Base-by-base conservation (phyloP, 2,888 invertebrate genomes). In the Dermolepida albohirtum region DNA sequence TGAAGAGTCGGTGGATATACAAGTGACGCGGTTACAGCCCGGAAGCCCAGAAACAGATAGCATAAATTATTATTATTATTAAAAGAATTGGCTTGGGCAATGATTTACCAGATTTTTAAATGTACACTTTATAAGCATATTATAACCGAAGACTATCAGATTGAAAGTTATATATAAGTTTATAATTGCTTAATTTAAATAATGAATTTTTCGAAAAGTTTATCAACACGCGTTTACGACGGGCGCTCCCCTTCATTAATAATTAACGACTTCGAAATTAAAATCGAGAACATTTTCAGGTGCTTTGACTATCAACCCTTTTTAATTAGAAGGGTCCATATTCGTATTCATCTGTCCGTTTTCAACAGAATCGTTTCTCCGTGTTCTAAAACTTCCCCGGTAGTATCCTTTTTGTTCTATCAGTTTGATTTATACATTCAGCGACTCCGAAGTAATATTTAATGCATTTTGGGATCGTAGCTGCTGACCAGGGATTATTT, bases 401-500 rank as follows among this genome's bases (percentile, higher is more conserved):
- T n/a, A n/a, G n/a, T 47, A 59, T 41, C 57, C 43, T 47, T 17
- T 17, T 8, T 14, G 43, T 29, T 8, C 11, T 22, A 22, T 49
- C 44, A 4, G 59, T 11, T 47, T 59, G 59, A 59, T 59, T 59
- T 59, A 59, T 59, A 59, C 59, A 59, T 59, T 59, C 47, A 10
- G 16, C 44, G 47, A 59, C 29, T 47, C 47, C 47, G 59, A 59
- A 11, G 44, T 59, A 59, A 59, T 59, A 59, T 59, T 59, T 66
- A 66, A 66, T 66, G 66, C 66, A 66, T 66, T 66, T 66, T 40
- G 59, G 66, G 49, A 57, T 49, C 65, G 49, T 39, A 27, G 34
- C 57, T 49, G 47, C 49, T 49, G 57, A 55, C 55, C 66, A 47
- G 47, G 47, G 66, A 66, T 66, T 66, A 66, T 55, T 66, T 55